Evolutionary conservation across 2,888 invertebrate species (phyloP), one percentile per base, ranked within the genome.

Genomic region (Panopea generosa): DNA sequence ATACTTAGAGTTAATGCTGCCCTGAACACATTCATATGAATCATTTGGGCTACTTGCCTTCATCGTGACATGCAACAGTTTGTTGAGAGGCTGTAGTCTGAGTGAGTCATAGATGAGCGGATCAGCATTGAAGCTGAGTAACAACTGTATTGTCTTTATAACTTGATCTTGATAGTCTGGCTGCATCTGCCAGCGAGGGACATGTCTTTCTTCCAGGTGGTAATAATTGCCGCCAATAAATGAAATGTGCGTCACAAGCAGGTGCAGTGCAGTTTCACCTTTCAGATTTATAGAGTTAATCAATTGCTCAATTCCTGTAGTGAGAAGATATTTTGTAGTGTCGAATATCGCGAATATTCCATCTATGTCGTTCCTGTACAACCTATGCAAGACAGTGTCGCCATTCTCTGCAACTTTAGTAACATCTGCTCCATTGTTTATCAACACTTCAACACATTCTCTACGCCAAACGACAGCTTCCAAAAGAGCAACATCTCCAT

Each of bases 401-500:
- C 95, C 91, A 95, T 95, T 9, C 95, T 95, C 85, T 94, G 95
- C 18, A 7, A 96, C 95, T 62, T 95, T 93, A 6, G 95, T 95
- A 0, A 95, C 95, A 73, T 95, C 94, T 29, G 96, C 96, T n/a
- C 96, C 96, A 88, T 95, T 95, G 75, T 92, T 91, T 29, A 93
- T 89, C 24, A 93, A 85, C 16, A 92, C 86, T 60, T 91, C 91
- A 1, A 95, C 93, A 91, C 96, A 96, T 86, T 95, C 94, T 56
- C 95, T 94, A 81, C 96, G 95, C 90, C 96, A 96, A 27, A 95
- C 93, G 20, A 95, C 95, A 16, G 96, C 93, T 88, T 95, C 95
- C 91, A 96, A 95, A 71, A 96, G 95, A n/a, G 96, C 96, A 91
- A 95, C 96, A 91, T 96, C 96, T 92, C 96, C 96, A 88, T 96